A percentile compares a stretch with the other conserved stretches of the same genome.
Conservation (phyloP, 2,113 vertebrate species). For the Pteruthius melanotis region DNA sequence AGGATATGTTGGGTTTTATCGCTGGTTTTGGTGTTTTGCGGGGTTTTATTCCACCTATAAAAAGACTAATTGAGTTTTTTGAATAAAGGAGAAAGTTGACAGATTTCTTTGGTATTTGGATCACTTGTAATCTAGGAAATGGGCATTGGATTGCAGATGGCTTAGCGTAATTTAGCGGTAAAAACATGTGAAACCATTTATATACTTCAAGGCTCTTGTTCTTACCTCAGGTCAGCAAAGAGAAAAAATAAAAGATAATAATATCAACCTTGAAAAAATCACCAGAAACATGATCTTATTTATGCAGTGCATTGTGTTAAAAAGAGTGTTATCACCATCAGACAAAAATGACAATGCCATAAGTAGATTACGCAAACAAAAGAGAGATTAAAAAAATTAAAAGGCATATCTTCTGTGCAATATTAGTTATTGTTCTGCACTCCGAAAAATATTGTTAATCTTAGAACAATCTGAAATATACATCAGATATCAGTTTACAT, state of each 20-base stretch:
- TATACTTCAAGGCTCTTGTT: background rate
- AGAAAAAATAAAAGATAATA: background rate
- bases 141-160: background rate
- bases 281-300: background rate
- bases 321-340: background rate
- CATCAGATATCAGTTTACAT: background rate
- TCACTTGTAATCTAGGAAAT: slow-evolving; percentile 19
- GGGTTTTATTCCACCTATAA: background rate
- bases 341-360: background rate
- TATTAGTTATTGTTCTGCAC: background rate
- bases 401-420: background rate
- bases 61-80: slow-evolving; percentile 25
- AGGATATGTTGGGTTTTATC: background rate
- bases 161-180: slow-evolving; percentile 21
- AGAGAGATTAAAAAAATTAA: background rate
- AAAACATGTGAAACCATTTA: background rate
- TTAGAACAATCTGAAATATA: background rate
- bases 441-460: background rate
- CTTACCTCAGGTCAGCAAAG: background rate
- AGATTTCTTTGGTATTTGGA: slow-evolving; percentile 4
- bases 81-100: slow-evolving; percentile 16
- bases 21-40: background rate
- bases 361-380: background rate
- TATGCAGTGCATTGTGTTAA: background rate
- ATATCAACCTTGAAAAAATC: background rate